Evolutionary conservation across 1,140 invertebrate species (phyloP), one percentile per base, ranked within the genome.

Genomic region (Drosophila erecta): DNA sequence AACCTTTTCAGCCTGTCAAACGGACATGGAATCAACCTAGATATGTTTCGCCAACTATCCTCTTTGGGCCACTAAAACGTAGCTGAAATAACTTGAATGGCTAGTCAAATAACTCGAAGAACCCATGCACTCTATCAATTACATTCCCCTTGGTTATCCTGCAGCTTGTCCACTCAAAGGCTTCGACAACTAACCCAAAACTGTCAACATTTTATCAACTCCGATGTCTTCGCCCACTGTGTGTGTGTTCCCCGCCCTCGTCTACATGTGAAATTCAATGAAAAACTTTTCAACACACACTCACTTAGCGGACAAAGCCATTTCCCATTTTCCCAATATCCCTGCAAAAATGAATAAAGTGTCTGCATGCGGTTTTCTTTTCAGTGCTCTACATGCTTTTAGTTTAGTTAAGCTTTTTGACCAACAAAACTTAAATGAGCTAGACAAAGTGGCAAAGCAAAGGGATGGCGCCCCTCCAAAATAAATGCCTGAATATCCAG

Each of bases 161-260:
- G 61, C 41, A 54, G 14, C 4, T 30, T 37, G 4, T 47, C 47
- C 47, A 53, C 62, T 70, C 50, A 70, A 70, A 47, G 67, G 24
- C 65, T 70, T 70, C 67, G 50, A 79, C 76, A 84, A 76, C 74
- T 70, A 72, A 78, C 83, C 83, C 70, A 83, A 79, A 89, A 79
- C 83, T 89, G 83, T 83, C 79, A 89, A 89, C 84, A 76, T 87
- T 87, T 87, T 89, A 87, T 87, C 83, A 89, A 71, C 74, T 55
- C 44, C 44, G 37, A 30, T 55, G 59, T 53, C 58, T 73, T 46
- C 38, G 33, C 35, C n/a, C 20, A 44, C 70, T 83, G 24, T 33
- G 17, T 43, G 47, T 35, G 33, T 59, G 14, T 10, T 66, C 61
- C 35, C 70, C 77, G 62, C 79, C 69, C 58, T 65, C 76, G 79